Evolutionary conservation across 2,888 invertebrate species (phyloP).

Genomic region (Euclidia mi): DNA sequence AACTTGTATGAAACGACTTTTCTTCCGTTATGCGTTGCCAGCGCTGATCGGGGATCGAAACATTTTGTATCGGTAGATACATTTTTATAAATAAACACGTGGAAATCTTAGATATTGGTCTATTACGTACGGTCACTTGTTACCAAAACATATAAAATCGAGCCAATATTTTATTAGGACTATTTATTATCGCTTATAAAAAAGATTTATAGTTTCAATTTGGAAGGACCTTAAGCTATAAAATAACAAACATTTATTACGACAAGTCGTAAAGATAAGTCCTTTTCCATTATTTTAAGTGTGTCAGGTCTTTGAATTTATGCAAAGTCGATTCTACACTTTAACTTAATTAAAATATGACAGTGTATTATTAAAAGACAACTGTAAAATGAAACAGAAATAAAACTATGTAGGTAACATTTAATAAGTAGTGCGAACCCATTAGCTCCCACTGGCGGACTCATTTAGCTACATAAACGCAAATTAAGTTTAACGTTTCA

Average conservation of each 20-base stretch:
- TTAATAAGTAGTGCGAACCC: slow-evolving; percentile 40
- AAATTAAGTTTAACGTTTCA: slow-evolving; percentile 71
- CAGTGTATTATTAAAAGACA: slow-evolving; percentile 8
- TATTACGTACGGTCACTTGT: slow-evolving; percentile 14
- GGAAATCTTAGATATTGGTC: slow-evolving; percentile 26
- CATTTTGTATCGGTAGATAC: slow-evolving; percentile 12
- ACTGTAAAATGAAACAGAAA: slow-evolving; percentile 13
- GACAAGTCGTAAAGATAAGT: slow-evolving; percentile 50
- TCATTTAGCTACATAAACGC: slow-evolving; percentile 62
- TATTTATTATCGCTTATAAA: slow-evolving; percentile 50
- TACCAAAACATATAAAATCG: slow-evolving; percentile 43
- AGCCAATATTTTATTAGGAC: slow-evolving; percentile 33
- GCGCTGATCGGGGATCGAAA: slow-evolving; percentile 27
- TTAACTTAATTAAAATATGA: slow-evolving; percentile 7
- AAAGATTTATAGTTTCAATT: slow-evolving; percentile 51
- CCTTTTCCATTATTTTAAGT: slow-evolving; percentile 30
- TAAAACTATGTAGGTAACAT: slow-evolving; percentile 31
- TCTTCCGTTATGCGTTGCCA: slow-evolving; percentile 29
- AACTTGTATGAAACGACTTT: slow-evolving; percentile 40
- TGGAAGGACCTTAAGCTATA: slow-evolving; percentile 40
- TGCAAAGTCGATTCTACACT: slow-evolving; percentile 9
- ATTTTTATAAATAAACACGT: slow-evolving; percentile 15
- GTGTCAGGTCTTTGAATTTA: slow-evolving; percentile 19
- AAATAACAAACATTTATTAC: slow-evolving; percentile 53
- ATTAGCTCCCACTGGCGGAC: slow-evolving; percentile 44